Conservation (phyloP, 1,140 invertebrate species). For the Bombus haemorrhoidalis region DNA sequence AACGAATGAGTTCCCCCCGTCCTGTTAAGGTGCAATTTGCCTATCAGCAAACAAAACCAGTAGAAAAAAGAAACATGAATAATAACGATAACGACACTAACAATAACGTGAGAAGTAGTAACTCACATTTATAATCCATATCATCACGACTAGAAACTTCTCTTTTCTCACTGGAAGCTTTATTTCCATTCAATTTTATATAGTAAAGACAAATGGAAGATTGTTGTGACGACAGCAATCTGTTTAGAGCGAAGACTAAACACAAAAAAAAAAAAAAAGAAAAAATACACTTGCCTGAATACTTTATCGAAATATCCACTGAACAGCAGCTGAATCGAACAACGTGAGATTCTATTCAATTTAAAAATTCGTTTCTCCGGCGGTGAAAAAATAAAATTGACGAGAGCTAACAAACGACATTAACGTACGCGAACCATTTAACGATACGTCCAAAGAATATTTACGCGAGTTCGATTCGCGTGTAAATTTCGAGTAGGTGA, state of each 20-base stretch:
- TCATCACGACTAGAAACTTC: background rate
- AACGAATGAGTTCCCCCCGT: background rate
- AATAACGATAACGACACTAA: background rate
- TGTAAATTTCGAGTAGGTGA: slow-evolving; percentile 21
- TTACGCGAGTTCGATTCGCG: slow-evolving; percentile 45
- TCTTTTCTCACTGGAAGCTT: background rate
- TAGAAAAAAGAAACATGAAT: background rate
- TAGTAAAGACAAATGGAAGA: background rate
- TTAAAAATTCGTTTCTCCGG: background rate
- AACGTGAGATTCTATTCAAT: background rate
- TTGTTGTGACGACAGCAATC: background rate
- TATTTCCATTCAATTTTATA: background rate
- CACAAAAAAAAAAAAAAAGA: background rate
- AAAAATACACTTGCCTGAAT: background rate
- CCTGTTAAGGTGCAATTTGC: slow-evolving; percentile 36
- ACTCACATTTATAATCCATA: no score
- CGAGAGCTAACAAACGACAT: slow-evolving; percentile 57
- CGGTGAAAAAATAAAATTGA: slow-evolving; percentile 67
- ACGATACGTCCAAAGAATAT: slow-evolving; percentile 58
- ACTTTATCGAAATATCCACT: background rate
- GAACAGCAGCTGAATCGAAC: background rate
- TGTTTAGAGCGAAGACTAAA: no score
- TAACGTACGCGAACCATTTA: slow-evolving; percentile 62
- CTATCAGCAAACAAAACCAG: slow-evolving; percentile 31
- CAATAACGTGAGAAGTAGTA: background rate